Base-by-base conservation (phyloP, 2,113 vertebrate genomes). In the Sorex fumeus region DNA sequence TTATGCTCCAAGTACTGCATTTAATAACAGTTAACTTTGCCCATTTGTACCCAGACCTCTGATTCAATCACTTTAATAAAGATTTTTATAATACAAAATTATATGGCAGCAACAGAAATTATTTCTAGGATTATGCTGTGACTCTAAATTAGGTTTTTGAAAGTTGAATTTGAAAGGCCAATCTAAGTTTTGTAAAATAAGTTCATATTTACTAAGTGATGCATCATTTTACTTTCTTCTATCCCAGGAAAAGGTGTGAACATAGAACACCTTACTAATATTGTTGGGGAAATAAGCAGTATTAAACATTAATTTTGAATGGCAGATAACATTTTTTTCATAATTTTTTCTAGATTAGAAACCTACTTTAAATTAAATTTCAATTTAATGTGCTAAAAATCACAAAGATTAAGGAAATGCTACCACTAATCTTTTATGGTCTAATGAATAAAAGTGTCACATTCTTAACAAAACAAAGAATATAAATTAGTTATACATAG, bases 281-380 rank as follows among this genome's bases (percentile, higher is more conserved):
- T 71, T 28, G 67, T 2, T 67, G 15, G 2, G 47, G 21, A 5
- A 95, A 50, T 11, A 45, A 77, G 4, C 36, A 84, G 40, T 50
- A 87, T 92, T 62, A 72, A 84, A 93, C 23, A 71, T 85, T 32
- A 64, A 28, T 87, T 91, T 95, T 76, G 40, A 79, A 45, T 75
- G 43, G 53, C 19, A 78, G 13, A 50, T 89, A 40, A 32, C 13
- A 75, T n/a, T 82, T 87, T 71, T 70, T 50, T 50, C n/a, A 78
- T 71, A 25, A 64, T 62, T 87, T 27, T 77, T 71, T 87, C 34
- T 78, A 81, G 50, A 91, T 4, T 69, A 4, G 53, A 83, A 88
- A 28, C 7, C 23, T 92, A 16, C 16, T 67, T n/a, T 86, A 40
- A 27, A 70, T 21, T n/a, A 83, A 47, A 19, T 36, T 85, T 85